phyloP scores from a whole-genome alignment of 53 echinoderm and acorn worm genomes.

The Paracentrotus lividus region DNA sequence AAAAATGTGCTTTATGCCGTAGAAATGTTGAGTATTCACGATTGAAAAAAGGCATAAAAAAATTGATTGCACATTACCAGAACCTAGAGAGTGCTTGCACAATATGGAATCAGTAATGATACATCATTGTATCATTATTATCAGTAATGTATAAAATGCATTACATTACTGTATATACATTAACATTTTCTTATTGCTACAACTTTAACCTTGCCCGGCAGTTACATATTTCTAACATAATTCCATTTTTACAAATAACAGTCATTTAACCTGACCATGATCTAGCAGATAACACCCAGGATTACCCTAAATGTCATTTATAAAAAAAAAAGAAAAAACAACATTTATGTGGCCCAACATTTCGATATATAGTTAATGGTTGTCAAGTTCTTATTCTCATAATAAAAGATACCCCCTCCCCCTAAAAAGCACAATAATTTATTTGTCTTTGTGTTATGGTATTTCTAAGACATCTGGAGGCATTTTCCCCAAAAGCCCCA shows the following conservation, averaged over 20 bases:
- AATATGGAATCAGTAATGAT: neutral
- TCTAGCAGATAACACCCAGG: neutral
- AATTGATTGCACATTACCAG: slow-evolving; percentile 1
- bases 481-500: too few species aligned
- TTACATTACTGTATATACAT: neutral
- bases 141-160: too few species aligned
- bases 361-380: neutral
- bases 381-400: too few species aligned
- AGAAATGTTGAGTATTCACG: neutral
- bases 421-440: too few species aligned
- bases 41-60: neutral
- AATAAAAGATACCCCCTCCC: too few species aligned
- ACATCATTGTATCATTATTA: too few species aligned
- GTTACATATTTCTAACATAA: neutral
- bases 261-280: neutral
- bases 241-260: neutral
- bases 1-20: neutral
- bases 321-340: too few species aligned
- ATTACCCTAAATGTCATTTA: neutral
- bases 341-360: too few species aligned
- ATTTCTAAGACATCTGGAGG: too few species aligned
- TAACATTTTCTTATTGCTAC: neutral
- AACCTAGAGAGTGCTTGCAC: neutral
- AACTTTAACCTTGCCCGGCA: too few species aligned
- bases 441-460: too few species aligned